Evolutionary conservation across 2,797 vertebrate species (phyloP).

Genomic region (Apogon hyalosoma): DNA sequence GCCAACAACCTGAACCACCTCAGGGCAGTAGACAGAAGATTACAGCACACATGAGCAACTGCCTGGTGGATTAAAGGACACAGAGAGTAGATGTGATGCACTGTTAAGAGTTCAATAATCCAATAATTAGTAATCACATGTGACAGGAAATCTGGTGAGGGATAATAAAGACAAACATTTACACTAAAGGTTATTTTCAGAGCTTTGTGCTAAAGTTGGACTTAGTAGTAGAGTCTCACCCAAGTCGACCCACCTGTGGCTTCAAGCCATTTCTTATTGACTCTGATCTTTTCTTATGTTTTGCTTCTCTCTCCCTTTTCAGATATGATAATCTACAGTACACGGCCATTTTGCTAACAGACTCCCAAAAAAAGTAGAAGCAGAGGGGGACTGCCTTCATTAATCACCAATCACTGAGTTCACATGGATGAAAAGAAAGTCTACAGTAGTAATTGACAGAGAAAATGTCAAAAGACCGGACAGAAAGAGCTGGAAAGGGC

Average conservation of each 20-base stretch:
- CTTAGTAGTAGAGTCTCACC: slow-evolving; percentile 28
- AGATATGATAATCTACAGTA: slow-evolving; percentile 38
- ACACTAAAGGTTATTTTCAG: slow-evolving; percentile 67
- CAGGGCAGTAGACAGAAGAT: slow-evolving; percentile 39
- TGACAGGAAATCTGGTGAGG: slow-evolving; percentile 33
- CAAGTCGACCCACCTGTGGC: slow-evolving; percentile 50
- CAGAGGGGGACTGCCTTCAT: background rate
- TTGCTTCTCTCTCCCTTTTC: slow-evolving; percentile 12
- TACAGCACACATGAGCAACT: slow-evolving; percentile 36
- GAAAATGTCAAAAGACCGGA: slow-evolving; percentile 19
- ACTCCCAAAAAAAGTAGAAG: slow-evolving; percentile 30
- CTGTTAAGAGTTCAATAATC: slow-evolving; percentile 29
- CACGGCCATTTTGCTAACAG: slow-evolving; percentile 42
- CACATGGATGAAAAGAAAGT: slow-evolving; percentile 12
- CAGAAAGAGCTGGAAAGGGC: background rate
- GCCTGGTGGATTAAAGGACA: slow-evolving; percentile 41
- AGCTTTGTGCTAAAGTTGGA: slow-evolving; percentile 69
- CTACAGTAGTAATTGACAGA: slow-evolving; percentile 12
- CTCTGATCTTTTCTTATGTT: slow-evolving; percentile 68
- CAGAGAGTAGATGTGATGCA: slow-evolving; percentile 50
- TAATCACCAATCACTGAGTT: slow-evolving; percentile 17
- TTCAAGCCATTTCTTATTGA: slow-evolving; percentile 71
- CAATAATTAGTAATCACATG: slow-evolving; percentile 33
- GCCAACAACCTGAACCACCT: slow-evolving; percentile 48
- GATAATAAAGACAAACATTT: slow-evolving; percentile 69